Conservation (phyloP, 37 sponge, comb jelly and placozoan genomes). For the Mnemiopsis leidyi region DNA sequence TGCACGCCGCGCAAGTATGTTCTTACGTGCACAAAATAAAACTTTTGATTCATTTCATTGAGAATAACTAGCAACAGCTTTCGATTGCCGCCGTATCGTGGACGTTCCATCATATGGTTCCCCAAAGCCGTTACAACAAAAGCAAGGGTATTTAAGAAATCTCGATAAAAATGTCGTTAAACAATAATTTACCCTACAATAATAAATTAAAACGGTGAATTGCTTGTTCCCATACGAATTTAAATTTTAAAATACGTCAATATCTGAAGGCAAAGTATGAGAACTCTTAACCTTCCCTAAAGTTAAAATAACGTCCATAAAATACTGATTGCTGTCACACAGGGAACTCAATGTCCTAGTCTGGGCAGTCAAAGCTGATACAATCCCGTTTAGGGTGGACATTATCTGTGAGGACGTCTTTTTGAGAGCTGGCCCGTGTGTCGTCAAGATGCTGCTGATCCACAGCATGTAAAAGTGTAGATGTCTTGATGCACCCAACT, state of each 20-base stretch:
- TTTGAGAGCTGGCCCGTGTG: not conserved
- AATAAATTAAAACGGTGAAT: not conserved
- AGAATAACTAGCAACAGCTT: too few relatives aligned
- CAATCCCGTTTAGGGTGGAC: slow-evolving; percentile 21
- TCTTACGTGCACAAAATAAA: too few relatives aligned
- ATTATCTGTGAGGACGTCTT: not conserved
- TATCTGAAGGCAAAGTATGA: not conserved
- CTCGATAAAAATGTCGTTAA: too few relatives aligned
- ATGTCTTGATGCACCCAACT: not conserved
- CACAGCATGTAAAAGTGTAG: slow-evolving; percentile 24
- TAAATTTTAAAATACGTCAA: slow-evolving; percentile 4
- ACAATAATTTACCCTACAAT: not conserved
- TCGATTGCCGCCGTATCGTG: too few relatives aligned
- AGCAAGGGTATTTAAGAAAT: too few relatives aligned
- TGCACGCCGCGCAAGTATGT: too few relatives aligned
- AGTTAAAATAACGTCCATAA: slow-evolving; percentile 17
- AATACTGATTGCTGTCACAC: not conserved
- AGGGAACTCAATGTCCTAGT: not conserved
- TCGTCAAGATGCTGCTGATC: not conserved
- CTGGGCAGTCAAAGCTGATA: slow-evolving; percentile 21
- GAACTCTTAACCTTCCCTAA: not conserved
- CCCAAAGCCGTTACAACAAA: too few relatives aligned
- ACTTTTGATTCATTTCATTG: too few relatives aligned
- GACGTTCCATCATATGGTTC: too few relatives aligned
- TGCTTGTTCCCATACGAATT: not conserved